Evolutionary conservation across 2,888 invertebrate genomes (phyloP), one percentile per base, ranked within the genome.

Genomic region (Xylophagus ater): DNA sequence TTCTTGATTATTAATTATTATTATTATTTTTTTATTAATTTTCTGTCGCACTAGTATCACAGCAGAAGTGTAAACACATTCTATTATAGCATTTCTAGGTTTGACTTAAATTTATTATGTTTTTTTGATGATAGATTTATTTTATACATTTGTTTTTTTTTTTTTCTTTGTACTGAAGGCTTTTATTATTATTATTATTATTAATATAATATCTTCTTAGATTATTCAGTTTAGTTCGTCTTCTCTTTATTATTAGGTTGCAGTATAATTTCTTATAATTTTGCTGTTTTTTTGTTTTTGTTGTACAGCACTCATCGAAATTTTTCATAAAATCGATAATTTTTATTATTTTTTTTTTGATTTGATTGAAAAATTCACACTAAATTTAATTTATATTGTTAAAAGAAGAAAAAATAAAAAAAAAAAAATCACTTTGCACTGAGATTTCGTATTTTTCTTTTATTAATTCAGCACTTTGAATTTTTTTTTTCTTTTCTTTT

Each of bases 31-130:
- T 13, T 26, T 26, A 26, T n/a, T 26, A 26, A 10, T 15, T 30
- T 30, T 46, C 44, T 40, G 44, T 40, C 42, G 35, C 34, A 40
- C 44, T 33, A 44, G 40, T 44, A 44, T 44, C 44, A 44, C 44
- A 44, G 44, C 39, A 39, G n/a, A n/a, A n/a, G 28, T 39, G 39
- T 39, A 34, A 34, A 39, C 39, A 39, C 39, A 34, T 34, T 33
- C 34, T 34, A 24, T 26, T 34, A 5, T 28, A 19, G 19, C 7
- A n/a, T 35, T 24, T 38, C 32, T 38, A 31, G 31, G 24, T 38
- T 32, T 31, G 33, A 32, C 38, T 38, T 33, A 32, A 32, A 32
- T 38, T 32, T 32, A 38, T 32, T 32, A 32, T 38, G 31, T 32
- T 32, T 38, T 20, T 31, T 32, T 38, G 38, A 38, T 38, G 30